Conservation (phyloP, 2,113 vertebrate genomes). For the Chunga burmeisteri region DNA sequence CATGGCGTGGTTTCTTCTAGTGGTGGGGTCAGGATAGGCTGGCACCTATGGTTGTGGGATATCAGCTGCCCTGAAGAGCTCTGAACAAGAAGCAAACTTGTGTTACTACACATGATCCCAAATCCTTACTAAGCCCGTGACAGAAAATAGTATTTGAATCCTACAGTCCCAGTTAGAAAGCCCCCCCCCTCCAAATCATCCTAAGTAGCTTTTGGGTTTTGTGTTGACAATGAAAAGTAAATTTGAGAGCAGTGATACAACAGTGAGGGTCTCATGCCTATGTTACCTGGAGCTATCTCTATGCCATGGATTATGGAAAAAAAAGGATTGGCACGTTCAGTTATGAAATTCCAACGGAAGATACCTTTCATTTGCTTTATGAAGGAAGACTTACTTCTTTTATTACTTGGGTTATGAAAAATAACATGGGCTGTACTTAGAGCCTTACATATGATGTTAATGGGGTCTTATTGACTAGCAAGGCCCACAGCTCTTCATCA, state of each 20-base stretch:
- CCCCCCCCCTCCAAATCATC: too few species aligned
- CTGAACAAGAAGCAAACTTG: not conserved
- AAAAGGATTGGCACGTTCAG: not conserved
- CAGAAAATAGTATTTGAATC: not conserved
- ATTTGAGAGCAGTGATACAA: not conserved
- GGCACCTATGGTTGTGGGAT: fast-evolving
- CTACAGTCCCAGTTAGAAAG: not conserved
- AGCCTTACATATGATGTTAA: not conserved
- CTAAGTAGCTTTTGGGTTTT: not conserved
- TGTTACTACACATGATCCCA: not conserved
- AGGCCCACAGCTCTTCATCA: not conserved
- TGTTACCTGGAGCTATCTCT: not conserved
- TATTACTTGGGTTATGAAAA: not conserved
- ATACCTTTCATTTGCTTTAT: not conserved
- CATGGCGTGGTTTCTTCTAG: not conserved
- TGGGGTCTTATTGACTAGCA: not conserved
- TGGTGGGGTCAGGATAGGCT: not conserved
- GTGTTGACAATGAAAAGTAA: not conserved
- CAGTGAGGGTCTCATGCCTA: not conserved
- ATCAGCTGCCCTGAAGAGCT: not conserved
- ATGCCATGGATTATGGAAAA: fast-evolving
- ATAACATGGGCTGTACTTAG: not conserved
- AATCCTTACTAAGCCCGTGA: not conserved
- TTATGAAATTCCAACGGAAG: not conserved
- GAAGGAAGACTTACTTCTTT: not conserved